Conservation (phyloP, 92 coral and sea anemone species). For the Parazoanthus darwini region DNA sequence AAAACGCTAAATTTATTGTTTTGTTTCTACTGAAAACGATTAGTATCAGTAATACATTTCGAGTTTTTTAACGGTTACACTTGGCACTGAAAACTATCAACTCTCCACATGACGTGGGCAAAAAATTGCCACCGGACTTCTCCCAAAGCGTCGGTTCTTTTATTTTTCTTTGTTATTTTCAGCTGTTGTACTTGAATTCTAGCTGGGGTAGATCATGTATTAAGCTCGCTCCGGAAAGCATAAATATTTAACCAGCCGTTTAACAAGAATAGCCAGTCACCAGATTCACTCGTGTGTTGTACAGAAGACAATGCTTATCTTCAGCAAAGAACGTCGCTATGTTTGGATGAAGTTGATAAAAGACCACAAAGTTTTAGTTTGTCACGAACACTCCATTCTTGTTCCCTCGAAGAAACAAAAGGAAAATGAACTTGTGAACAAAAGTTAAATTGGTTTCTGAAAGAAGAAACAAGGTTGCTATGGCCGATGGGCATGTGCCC, state of each 20-base stretch:
- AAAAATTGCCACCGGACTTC: not conserved
- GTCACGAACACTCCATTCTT: conserved; percentile 15
- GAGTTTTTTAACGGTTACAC: not conserved
- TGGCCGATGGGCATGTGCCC: not conserved
- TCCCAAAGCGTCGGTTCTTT: not conserved
- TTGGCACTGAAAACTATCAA: not conserved
- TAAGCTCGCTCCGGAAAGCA: conserved; percentile 23
- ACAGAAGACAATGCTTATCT: conserved; percentile 17
- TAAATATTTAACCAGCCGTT: conserved; percentile 21
- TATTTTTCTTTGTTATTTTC: not conserved
- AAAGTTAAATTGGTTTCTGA: not conserved
- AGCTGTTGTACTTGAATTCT: not conserved
- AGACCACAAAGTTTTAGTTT: conserved; percentile 1
- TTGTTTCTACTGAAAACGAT: conserved; percentile 3
- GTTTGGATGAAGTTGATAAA: conserved; percentile 1
- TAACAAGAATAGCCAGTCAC: not conserved
- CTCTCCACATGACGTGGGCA: not conserved
- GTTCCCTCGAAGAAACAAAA: not conserved
- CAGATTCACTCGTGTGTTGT: not conserved
- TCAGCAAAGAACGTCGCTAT: not conserved
- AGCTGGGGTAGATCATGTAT: not conserved
- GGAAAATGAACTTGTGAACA: not conserved
- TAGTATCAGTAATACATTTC: not conserved
- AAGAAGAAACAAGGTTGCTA: not conserved
- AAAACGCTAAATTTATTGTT: not conserved